Base-by-base conservation (phyloP, 2,888 invertebrate species). In the Entomobrya proxima region DNA sequence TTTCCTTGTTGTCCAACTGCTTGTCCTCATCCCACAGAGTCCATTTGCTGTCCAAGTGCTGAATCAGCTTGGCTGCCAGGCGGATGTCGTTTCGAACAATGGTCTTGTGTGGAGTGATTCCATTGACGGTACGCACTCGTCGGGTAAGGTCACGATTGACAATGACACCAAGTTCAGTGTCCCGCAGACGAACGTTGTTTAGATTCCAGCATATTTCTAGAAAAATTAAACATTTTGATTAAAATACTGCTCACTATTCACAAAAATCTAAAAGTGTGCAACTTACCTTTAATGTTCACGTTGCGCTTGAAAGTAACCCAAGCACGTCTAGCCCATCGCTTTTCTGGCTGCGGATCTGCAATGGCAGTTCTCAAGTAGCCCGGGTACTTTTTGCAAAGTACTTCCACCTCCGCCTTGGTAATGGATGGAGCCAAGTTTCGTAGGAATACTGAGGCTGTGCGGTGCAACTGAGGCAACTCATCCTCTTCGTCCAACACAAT, bases 301-400 rank as follows among this genome's bases (percentile, higher is more conserved):
- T 97, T 96, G 24, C 98, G 94, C 89, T 97, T 96, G 92, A 98
- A 99, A 0, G 99, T 99, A 44, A 98, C 98, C 99, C 99, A 99
- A 52, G 98, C 99, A 72, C 99, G 95, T 15, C 99, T 95, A 92
- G 97, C 96, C 96, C 98, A 99, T 58, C 98, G 95, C 27, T 98
- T 94, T 91, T 99, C 99, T 0, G 98, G 97, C 91, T 98, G 95
- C 0, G 99, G 99, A 92, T 99, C 99, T 0, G 99, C 98, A 80
- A 99, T 94, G 0, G 98, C 98, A 13, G 99, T 97, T 76, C 99
- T 94, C 85, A 99, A 93, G 92, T 97, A 99, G 0, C 99, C 99
- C 35, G 96, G 96, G 91, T 96, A 98, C 61, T 96, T 95, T 91
- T 96, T 96, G 92, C 98, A 98, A 93, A 90, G 15, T 11, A 96